Evolutionary conservation across 35 echinoderm and acorn worm genomes (phyloP).

Genomic region (Amphiura filiformis): DNA sequence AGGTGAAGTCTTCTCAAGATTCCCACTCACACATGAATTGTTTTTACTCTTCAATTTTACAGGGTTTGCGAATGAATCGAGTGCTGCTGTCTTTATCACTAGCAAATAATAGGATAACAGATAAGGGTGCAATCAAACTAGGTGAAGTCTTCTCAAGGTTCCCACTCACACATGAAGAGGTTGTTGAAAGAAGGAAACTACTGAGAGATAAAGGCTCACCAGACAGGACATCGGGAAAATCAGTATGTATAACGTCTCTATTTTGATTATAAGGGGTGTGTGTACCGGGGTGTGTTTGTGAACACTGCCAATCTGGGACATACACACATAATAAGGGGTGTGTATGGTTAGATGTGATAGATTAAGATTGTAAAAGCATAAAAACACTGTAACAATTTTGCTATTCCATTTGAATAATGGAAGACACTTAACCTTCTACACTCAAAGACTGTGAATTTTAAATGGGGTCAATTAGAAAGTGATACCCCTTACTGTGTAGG

Average conservation of each 20-base stretch:
- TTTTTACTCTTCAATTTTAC: too few species aligned
- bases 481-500: too few species aligned
- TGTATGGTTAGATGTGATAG: too few species aligned
- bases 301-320: too few species aligned
- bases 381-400: too few species aligned
- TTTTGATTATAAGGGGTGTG: background rate
- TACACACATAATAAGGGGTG: too few species aligned
- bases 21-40: slow-evolving; percentile 87
- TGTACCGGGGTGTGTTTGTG: background rate
- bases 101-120: slow-evolving; percentile 69
- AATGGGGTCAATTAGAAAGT: too few species aligned
- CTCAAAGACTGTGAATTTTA: too few species aligned
- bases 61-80: slow-evolving; percentile 93
- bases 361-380: too few species aligned
- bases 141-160: slow-evolving; percentile 88
- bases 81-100: slow-evolving; percentile 85
- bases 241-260: slow-evolving; percentile 48
- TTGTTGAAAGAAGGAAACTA: slow-evolving; percentile 84
- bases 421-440: too few species aligned
- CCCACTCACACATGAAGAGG: slow-evolving; percentile 82
- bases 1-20: slow-evolving; percentile 83
- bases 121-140: slow-evolving; percentile 77
- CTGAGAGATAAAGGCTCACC: slow-evolving; percentile 87
- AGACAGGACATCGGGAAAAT: slow-evolving; percentile 71
- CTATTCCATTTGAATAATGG: too few species aligned